Conservation (phyloP, 1,140 invertebrate species). For the Cataglyphis hispanica region DNA sequence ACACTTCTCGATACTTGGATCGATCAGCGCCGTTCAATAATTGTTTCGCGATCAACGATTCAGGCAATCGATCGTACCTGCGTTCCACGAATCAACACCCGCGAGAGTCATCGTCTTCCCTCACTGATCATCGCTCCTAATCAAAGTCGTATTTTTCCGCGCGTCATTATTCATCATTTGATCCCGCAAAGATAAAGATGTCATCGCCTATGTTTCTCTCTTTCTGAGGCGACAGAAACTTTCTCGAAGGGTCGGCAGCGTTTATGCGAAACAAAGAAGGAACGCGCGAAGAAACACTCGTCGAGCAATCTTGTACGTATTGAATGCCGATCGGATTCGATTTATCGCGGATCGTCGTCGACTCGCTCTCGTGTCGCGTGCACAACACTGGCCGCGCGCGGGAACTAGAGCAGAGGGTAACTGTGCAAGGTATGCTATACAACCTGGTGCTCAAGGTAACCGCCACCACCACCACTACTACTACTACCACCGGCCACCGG, state of each 20-base stretch:
- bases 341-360: slow-evolving; percentile 10
- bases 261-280: neutral
- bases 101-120: slow-evolving; percentile 8
- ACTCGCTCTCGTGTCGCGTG: slow-evolving; percentile 31
- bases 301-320: slow-evolving; percentile 25
- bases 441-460: slow-evolving; percentile 75
- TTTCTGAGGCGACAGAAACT: neutral
- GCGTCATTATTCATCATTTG: slow-evolving; percentile 25
- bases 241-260: neutral
- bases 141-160: neutral
- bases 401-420: slow-evolving; percentile 77
- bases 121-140: neutral
- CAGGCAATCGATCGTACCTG: slow-evolving; percentile 49
- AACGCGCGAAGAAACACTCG: neutral
- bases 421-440: slow-evolving; percentile 75
- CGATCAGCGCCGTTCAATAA: slow-evolving; percentile 29
- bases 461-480: slow-evolving; percentile 59
- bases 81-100: neutral
- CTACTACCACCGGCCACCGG: slow-evolving; percentile 40
- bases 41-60: slow-evolving; percentile 25
- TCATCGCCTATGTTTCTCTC: neutral
- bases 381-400: slow-evolving; percentile 30
- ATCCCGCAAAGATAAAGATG: neutral
- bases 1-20: slow-evolving; percentile 17
- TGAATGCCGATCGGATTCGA: neutral